Evolutionary conservation across 2,888 invertebrate species (phyloP).

Genomic region (Caenorhabditis uteleia): DNA sequence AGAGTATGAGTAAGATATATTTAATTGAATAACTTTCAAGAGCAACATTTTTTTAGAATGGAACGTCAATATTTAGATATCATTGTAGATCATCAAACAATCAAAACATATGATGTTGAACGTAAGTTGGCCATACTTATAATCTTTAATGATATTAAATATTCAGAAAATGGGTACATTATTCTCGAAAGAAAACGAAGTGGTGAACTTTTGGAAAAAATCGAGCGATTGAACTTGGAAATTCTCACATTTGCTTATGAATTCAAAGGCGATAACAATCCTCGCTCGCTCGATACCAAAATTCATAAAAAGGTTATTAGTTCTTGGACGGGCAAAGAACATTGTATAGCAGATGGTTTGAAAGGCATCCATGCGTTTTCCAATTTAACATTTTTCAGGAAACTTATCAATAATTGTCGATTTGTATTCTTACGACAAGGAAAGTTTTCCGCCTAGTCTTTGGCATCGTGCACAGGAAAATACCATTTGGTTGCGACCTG

Average conservation of each 20-base stretch:
- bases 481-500: constrained; percentile 13
- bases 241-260: constrained; percentile 11
- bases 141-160: background rate
- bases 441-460: constrained; percentile 13
- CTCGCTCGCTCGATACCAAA: no score
- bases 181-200: background rate
- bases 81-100: background rate
- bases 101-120: background rate
- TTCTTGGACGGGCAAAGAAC: no score
- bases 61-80: background rate
- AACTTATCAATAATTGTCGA: background rate
- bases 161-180: constrained; percentile 1
- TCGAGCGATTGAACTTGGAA: constrained; percentile 3
- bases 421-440: background rate
- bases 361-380: no score
- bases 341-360: no score
- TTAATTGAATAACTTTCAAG: no score
- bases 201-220: background rate
- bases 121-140: background rate
- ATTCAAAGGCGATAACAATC: no score
- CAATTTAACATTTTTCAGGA: no score
- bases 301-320: no score
- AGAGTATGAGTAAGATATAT: no score
- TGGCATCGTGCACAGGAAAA: no score
- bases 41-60: no score